phyloP scores from a whole-genome alignment of 2,888 invertebrate genomes.

The Abscondita cerata region DNA sequence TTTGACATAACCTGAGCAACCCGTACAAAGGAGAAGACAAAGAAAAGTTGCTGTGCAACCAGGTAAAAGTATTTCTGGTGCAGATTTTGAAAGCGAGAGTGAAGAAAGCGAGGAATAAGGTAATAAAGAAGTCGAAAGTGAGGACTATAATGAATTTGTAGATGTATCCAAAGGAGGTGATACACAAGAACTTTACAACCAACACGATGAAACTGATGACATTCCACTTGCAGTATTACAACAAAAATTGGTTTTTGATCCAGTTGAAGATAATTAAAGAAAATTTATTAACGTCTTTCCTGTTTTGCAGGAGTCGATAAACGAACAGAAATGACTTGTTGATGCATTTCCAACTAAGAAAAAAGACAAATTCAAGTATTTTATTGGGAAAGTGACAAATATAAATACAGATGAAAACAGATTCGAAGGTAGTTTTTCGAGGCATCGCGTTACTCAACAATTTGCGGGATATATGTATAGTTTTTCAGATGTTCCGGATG shows the following conservation, averaged over 20 bases:
- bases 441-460: neutral
- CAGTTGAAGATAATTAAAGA: neutral
- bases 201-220: too few relatives aligned
- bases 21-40: constrained; percentile 5
- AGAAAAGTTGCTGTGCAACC: neutral
- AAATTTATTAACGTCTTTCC: neutral
- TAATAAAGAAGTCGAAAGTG: neutral
- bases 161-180: too few relatives aligned
- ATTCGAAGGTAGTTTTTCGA: neutral
- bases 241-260: neutral
- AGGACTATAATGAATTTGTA: neutral
- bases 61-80: neutral
- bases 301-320: neutral
- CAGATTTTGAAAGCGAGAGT: neutral
- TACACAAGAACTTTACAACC: too few relatives aligned
- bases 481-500: constrained; percentile 1
- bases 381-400: neutral
- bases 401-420: too few relatives aligned
- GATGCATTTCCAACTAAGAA: neutral
- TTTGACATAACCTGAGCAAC: neutral
- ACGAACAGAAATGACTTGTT: neutral
- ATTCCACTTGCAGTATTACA: too few relatives aligned
- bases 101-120: neutral
- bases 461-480: neutral
- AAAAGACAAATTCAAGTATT: neutral